Percentiles rank a stretch among this genome's conserved stretches.
These are phyloP conservation scores for Drosophila teissieri DNA, from an alignment of 1,140 invertebrate genomes.

Conservation along the genomic window DNA sequence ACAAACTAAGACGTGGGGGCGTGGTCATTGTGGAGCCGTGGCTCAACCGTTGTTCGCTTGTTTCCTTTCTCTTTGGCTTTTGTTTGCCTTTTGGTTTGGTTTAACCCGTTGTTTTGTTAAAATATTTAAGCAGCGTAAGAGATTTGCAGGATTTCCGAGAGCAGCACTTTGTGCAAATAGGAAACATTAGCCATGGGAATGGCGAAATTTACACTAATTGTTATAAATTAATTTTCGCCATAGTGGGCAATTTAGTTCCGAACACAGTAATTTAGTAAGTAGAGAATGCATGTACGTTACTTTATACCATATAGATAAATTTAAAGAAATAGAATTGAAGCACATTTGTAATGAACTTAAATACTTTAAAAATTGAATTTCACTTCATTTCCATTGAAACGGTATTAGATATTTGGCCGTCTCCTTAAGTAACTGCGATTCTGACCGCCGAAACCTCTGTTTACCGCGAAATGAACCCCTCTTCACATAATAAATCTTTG, in stretches of 20 bases:
- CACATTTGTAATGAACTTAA: too few relatives aligned
- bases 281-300: too few relatives aligned
- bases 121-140: slow-evolving; percentile 6
- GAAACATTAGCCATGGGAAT: not conserved
- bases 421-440: not conserved
- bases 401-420: not conserved
- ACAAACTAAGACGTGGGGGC: slow-evolving; percentile 1
- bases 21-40: slow-evolving; percentile 19
- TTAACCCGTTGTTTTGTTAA: slow-evolving; percentile 14
- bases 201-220: not conserved
- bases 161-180: slow-evolving; percentile 9
- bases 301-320: too few relatives aligned
- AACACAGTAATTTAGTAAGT: not conserved
- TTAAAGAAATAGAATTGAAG: too few relatives aligned
- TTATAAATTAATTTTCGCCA: not conserved
- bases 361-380: too few relatives aligned
- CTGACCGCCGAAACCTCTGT: not conserved
- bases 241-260: not conserved
- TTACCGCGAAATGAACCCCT: slow-evolving; percentile 8
- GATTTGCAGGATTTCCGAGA: slow-evolving; percentile 8
- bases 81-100: not conserved
- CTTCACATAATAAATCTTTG: slow-evolving; percentile 8
- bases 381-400: too few relatives aligned
- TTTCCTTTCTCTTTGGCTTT: slow-evolving; percentile 21
- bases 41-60: slow-evolving; percentile 39